phyloP scores from a whole-genome alignment of 2,113 vertebrate genomes.

The Pontoporia blainvillei region DNA sequence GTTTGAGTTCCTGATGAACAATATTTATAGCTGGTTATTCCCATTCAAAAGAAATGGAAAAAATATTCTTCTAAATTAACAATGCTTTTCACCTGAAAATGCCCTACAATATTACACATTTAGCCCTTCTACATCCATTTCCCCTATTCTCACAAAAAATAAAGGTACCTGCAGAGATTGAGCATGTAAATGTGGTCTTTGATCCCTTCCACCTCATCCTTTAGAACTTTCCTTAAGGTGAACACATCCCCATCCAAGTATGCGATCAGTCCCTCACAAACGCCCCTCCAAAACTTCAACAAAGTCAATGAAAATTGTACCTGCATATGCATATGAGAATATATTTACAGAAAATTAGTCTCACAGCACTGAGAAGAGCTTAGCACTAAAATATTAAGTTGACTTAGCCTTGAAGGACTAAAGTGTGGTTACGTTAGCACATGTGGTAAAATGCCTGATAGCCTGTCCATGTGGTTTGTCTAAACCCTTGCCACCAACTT shows the following conservation, averaged over 20 bases:
- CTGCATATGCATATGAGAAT: background rate
- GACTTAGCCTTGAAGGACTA: background rate
- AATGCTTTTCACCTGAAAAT: conserved; percentile 8
- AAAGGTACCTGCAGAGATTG: background rate
- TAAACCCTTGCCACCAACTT: background rate
- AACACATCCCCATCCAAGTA: background rate
- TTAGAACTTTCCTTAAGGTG: background rate
- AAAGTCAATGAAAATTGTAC: background rate
- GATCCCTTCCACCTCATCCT: background rate
- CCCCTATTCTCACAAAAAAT: background rate
- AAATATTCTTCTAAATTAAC: background rate
- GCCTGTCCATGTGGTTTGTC: background rate
- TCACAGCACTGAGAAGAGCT: background rate
- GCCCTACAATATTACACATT: background rate
- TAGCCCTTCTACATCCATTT: background rate
- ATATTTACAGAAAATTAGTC: background rate
- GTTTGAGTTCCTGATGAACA: background rate
- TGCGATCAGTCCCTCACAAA: background rate
- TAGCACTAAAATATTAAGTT: background rate
- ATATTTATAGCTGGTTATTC: background rate
- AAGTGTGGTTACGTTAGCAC: background rate
- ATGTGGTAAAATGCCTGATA: background rate
- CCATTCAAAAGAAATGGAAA: background rate
- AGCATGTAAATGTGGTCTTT: background rate
- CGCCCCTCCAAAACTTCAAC: background rate